Conservation (phyloP, 2,888 invertebrate species). For the Lamproptera curius region DNA sequence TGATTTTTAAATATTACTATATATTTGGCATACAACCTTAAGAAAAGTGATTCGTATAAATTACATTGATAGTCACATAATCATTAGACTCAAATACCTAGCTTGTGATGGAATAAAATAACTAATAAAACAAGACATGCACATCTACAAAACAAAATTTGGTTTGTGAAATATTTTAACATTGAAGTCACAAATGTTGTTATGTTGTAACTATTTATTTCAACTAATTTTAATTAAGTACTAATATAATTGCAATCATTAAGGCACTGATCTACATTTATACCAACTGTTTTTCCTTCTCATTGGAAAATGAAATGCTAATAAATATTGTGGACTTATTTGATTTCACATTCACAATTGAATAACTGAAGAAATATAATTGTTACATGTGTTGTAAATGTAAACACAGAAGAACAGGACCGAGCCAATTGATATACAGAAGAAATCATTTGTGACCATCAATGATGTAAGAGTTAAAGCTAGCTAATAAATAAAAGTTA, state of each 20-base stretch:
- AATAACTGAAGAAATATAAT: no score
- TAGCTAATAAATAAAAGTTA: background rate
- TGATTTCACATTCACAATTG: no score
- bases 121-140: constrained; percentile 29
- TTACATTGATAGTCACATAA: constrained; percentile 47
- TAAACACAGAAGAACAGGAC: no score
- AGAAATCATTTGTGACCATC: constrained; percentile 19
- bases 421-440: no score
- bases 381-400: no score
- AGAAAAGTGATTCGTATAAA: constrained; percentile 52
- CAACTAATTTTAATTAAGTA: background rate
- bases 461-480: background rate
- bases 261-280: constrained; percentile 17
- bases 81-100: constrained; percentile 31
- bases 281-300: constrained; percentile 8
- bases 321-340: no score
- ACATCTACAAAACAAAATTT: constrained; percentile 28
- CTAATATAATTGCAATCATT: constrained; percentile 2
- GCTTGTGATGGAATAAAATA: constrained; percentile 57
- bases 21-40: constrained; percentile 75
- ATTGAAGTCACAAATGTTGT: no score
- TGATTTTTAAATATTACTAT: constrained; percentile 70
- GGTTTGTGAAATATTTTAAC: no score
- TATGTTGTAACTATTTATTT: no score
- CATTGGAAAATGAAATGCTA: no score